Percentiles rank a stretch among this genome's conserved stretches.
Evolutionary conservation across 64 coral and sea anemone species (phyloP).

Genomic region (Catalaphyllia jardinei): DNA sequence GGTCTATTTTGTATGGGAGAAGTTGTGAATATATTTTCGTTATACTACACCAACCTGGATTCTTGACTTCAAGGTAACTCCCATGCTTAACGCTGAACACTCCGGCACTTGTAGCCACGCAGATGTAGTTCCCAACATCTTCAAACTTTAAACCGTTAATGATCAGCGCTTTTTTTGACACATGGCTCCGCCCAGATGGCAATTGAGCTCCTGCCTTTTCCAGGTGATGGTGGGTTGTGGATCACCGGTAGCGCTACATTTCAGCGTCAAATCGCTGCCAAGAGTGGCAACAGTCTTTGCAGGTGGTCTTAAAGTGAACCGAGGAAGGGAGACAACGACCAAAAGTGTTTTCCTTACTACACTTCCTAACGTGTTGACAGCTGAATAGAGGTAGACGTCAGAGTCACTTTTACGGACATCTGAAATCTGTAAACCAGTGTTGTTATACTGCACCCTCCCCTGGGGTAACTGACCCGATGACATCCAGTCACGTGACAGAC

Average conservation of each 20-base stretch:
- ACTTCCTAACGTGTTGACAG: constrained; percentile 36
- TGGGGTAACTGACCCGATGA: constrained; percentile 31
- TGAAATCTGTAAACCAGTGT: background rate
- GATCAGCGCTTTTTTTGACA: constrained; percentile 8
- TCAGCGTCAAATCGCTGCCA: background rate
- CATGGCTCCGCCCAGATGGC: constrained; percentile 16
- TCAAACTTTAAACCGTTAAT: background rate
- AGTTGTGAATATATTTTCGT: too few species aligned
- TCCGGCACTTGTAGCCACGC: constrained; percentile 33
- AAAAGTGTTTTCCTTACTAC: background rate
- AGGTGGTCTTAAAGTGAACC: constrained; percentile 46
- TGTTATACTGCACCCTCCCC: background rate
- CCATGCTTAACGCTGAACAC: background rate
- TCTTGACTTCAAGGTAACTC: background rate
- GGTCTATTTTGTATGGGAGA: too few species aligned
- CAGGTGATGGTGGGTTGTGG: constrained; percentile 53
- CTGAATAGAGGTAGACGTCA: constrained; percentile 30
- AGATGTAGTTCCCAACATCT: constrained; percentile 61
- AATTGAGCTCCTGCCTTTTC: constrained; percentile 23
- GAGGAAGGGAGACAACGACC: background rate
- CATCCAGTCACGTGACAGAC: constrained; percentile 57
- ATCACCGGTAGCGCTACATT: constrained; percentile 62
- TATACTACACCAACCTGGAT: too few species aligned
- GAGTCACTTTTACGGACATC: constrained; percentile 26
- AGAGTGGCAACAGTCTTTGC: background rate